phyloP scores from a whole-genome alignment of 2,113 vertebrate genomes.

The Elephantulus edwardii region DNA sequence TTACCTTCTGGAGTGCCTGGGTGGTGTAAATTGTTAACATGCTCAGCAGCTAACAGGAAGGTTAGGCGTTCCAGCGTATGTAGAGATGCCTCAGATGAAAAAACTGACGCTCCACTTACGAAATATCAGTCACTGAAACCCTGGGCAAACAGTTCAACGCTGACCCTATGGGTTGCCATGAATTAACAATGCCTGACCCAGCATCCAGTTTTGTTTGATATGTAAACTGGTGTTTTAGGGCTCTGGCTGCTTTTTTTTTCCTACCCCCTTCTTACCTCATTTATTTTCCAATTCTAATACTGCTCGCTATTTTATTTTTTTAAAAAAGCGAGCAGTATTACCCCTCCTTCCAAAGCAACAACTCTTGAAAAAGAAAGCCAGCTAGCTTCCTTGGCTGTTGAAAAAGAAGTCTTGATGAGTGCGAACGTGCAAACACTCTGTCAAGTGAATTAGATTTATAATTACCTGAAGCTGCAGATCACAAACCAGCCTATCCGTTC shows the following conservation, averaged over 20 bases:
- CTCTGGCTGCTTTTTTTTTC: constrained; percentile 4
- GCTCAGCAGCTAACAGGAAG: background rate
- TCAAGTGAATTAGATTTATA: background rate
- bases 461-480: constrained; percentile 4
- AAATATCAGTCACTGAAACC: background rate
- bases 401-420: background rate
- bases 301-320: no score
- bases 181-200: background rate
- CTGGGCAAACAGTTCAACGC: background rate
- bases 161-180: background rate
- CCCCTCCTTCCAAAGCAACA: constrained; percentile 3
- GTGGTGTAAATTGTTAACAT: background rate
- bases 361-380: background rate
- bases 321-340: background rate
- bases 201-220: background rate
- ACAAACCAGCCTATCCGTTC: background rate
- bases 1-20: no score
- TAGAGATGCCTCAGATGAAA: background rate
- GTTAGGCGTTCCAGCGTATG: background rate
- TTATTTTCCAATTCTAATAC: constrained; percentile 30
- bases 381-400: background rate
- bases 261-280: background rate
- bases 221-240: background rate
- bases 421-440: background rate
- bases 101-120: background rate